A percentile compares a stretch with the other conserved stretches of the same genome.
Conservation (phyloP, 2,113 vertebrate genomes). For the Zosterops borbonicus region DNA sequence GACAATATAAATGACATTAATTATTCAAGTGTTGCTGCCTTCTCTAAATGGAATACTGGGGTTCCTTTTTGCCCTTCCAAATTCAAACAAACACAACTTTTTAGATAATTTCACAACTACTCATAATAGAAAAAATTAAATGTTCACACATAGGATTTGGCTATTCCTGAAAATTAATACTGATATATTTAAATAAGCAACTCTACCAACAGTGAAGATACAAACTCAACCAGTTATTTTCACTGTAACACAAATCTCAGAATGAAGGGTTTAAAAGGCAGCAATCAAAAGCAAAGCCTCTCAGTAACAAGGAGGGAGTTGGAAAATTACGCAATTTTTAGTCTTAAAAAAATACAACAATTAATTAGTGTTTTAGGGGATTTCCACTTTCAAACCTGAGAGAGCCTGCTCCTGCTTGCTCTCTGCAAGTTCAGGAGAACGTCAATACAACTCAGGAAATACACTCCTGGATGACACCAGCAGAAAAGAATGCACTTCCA, state of each 20-base stretch:
- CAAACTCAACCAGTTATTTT: not conserved
- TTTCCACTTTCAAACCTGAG: conserved; percentile 22
- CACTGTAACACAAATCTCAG: not conserved
- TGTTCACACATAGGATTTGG: not conserved
- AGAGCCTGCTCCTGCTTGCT: conserved; percentile 30
- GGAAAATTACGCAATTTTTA: not conserved
- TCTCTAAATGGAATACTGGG: not conserved
- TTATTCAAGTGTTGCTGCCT: not conserved
- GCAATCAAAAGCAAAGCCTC: not conserved
- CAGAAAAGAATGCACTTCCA: conserved; percentile 52
- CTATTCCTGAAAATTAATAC: not conserved
- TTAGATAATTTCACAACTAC: not conserved
- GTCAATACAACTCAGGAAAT: conserved; percentile 35
- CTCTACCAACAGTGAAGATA: not conserved
- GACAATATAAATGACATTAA: not conserved
- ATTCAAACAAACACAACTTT: not conserved
- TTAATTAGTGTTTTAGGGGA: conserved; percentile 29
- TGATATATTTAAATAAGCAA: not conserved
- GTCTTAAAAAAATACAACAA: not conserved
- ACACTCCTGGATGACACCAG: conserved; percentile 40
- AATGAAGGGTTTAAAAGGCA: not conserved
- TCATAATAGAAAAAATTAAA: not conserved
- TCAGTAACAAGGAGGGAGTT: not conserved
- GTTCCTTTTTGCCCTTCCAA: not conserved
- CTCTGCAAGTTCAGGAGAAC: not conserved